Conservation (phyloP, 2,888 invertebrate species). For the Drosophila prostipennis region DNA sequence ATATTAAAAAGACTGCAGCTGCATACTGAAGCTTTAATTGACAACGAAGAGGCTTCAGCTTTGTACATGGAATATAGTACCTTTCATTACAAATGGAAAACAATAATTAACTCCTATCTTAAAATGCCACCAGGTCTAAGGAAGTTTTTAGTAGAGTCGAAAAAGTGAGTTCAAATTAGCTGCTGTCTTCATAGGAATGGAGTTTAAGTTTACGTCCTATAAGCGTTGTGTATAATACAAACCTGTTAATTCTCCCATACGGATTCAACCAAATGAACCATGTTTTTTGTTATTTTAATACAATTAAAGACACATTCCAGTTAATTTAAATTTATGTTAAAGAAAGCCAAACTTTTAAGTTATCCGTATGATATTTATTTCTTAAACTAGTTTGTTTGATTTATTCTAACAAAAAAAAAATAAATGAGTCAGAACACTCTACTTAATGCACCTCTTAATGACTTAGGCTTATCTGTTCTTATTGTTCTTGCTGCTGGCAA, state of each 20-base stretch:
- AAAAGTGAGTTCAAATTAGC: not conserved
- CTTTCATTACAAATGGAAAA: slow-evolving; percentile 44
- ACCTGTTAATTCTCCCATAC: not conserved
- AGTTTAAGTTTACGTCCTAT: not conserved
- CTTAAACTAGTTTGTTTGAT: not conserved
- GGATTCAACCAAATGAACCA: not conserved
- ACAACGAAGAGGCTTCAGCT: slow-evolving; percentile 20
- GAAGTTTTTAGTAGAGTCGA: slow-evolving; percentile 11
- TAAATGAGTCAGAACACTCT: not conserved
- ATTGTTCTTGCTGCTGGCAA: slow-evolving; percentile 4
- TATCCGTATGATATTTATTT: not conserved
- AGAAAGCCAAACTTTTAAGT: not conserved
- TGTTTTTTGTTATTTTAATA: not conserved
- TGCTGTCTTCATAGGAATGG: not conserved
- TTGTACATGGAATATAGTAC: slow-evolving; percentile 31
- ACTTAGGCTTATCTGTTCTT: not conserved
- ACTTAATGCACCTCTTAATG: slow-evolving; percentile 1
- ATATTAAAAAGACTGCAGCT: slow-evolving; percentile 33
- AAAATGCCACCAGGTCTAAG: slow-evolving; percentile 31
- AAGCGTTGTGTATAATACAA: not conserved
- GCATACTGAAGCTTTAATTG: slow-evolving; percentile 4
- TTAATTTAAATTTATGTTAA: not conserved
- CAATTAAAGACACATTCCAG: slow-evolving; percentile 10
- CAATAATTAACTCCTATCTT: slow-evolving; percentile 6
- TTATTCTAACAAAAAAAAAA: not conserved